Evolutionary conservation across 2,113 vertebrate species (phyloP).

Genomic region (Cygnus atratus): DNA sequence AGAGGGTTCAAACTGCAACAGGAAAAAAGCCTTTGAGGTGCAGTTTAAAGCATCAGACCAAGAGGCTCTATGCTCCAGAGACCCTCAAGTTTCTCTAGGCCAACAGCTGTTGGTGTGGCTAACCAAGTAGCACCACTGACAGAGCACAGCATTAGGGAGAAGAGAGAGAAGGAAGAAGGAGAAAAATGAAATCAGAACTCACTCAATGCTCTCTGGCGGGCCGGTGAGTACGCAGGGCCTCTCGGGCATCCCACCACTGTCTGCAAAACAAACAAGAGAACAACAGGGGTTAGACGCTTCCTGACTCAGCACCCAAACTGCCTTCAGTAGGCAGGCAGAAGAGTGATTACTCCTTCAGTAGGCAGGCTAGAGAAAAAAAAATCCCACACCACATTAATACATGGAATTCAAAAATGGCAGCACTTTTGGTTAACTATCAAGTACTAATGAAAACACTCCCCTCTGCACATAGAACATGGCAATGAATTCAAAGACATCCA

Average conservation of each 20-base stretch:
- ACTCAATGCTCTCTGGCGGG: slow-evolving; percentile 97
- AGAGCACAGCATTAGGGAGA: slow-evolving; percentile 58
- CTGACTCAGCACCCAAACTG: neutral
- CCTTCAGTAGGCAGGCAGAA: neutral
- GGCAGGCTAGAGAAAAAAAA: neutral
- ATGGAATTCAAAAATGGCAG: neutral
- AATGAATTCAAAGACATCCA: neutral
- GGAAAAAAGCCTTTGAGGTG: slow-evolving; percentile 4
- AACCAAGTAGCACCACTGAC: slow-evolving; percentile 46
- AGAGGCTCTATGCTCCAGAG: slow-evolving; percentile 42
- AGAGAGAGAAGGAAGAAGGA: slow-evolving; percentile 66
- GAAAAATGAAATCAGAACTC: slow-evolving; percentile 77
- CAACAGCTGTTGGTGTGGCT: slow-evolving; percentile 34
- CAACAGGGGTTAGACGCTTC: slow-evolving; percentile 25
- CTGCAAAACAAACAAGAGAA: slow-evolving; percentile 77
- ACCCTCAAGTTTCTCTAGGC: slow-evolving; percentile 38
- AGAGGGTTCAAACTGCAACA: slow-evolving; percentile 29
- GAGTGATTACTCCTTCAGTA: neutral
- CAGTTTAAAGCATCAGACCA: slow-evolving; percentile 46
- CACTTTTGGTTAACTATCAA: neutral
- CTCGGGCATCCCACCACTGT: slow-evolving; percentile 96
- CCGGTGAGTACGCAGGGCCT: slow-evolving; percentile 96
- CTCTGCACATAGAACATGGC: accelerated
- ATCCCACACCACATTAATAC: neutral
- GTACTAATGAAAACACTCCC: neutral